Conservation (phyloP, 2,797 vertebrate genomes). For the Amphiprion clarkii region DNA sequence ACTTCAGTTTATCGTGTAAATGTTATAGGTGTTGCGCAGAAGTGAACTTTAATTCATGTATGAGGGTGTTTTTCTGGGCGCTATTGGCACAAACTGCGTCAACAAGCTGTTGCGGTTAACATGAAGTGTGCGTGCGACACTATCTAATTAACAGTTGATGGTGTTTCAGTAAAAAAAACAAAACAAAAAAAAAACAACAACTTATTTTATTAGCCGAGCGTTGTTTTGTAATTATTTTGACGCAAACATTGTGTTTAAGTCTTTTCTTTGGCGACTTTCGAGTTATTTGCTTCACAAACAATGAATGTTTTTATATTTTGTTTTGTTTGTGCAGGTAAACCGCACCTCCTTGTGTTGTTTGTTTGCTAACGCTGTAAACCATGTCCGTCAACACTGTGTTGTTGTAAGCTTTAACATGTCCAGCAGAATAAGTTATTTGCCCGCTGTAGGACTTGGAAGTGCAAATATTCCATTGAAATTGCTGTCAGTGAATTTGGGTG, state of each 20-base stretch:
- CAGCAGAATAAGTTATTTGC: background rate
- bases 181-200: too few species aligned
- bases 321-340: background rate
- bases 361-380: background rate
- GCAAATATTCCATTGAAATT: slow-evolving; percentile 27
- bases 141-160: background rate
- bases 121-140: slow-evolving; percentile 28
- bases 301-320: background rate
- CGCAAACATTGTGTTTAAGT: background rate
- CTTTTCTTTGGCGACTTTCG: background rate
- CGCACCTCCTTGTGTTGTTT: background rate
- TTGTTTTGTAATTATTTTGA: background rate
- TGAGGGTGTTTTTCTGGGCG: background rate
- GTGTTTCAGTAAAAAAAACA: too few species aligned
- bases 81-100: slow-evolving; percentile 35
- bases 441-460: background rate
- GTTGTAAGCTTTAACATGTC: too few species aligned
- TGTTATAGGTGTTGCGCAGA: too few species aligned
- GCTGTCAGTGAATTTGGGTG: slow-evolving; percentile 49
- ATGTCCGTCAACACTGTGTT: background rate
- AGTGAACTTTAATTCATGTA: too few species aligned
- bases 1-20: too few species aligned
- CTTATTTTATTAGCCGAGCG: background rate
- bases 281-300: background rate
- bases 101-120: slow-evolving; percentile 8